These are phyloP conservation scores for Pyxicephalus adspersus DNA, from an alignment of 2,113 vertebrate species.

Conservation along the genomic window DNA sequence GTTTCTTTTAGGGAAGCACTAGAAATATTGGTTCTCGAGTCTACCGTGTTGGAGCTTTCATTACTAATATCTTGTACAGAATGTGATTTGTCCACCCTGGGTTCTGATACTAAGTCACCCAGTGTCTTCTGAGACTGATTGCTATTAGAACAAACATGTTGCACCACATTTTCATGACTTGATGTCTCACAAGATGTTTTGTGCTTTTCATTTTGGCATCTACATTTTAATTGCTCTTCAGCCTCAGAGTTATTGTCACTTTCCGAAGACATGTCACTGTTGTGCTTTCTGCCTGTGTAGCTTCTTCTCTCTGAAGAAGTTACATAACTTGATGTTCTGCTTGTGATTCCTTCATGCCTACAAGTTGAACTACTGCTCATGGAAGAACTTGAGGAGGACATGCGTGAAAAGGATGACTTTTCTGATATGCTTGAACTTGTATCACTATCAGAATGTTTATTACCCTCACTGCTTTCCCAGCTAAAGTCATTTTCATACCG, in stretches of 20 bases:
- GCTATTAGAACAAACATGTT: slow-evolving; percentile 69
- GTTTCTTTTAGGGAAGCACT: slow-evolving; percentile 62
- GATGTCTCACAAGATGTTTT: slow-evolving; percentile 56
- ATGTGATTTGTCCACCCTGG: slow-evolving; percentile 57
- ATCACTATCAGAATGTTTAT: slow-evolving; percentile 62
- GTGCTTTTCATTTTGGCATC: slow-evolving; percentile 60
- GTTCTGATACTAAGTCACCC: slow-evolving; percentile 55
- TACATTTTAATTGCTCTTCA: slow-evolving; percentile 57
- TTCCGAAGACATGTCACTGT: slow-evolving; percentile 62
- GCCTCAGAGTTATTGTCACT: slow-evolving; percentile 48
- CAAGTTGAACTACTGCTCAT: slow-evolving; percentile 55
- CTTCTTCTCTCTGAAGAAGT: slow-evolving; percentile 7
- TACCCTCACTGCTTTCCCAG: slow-evolving; percentile 57
- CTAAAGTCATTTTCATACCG: slow-evolving; percentile 60
- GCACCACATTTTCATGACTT: slow-evolving; percentile 70
- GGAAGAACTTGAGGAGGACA: slow-evolving; percentile 61
- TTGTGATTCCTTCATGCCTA: slow-evolving; percentile 57
- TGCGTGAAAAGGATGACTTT: slow-evolving; percentile 62
- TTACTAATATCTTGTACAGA: slow-evolving; percentile 58
- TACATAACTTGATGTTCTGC: slow-evolving; percentile 55
- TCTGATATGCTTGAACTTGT: slow-evolving; percentile 57
- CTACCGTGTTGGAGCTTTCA: slow-evolving; percentile 57
- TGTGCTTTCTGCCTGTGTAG: slow-evolving; percentile 68
- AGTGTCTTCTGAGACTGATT: slow-evolving; percentile 50
- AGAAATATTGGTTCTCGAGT: slow-evolving; percentile 49